A percentile compares a stretch with the other conserved stretches of the same genome.
Conservation (phyloP, 2,113 vertebrate species). For the Taurulus bubalis region DNA sequence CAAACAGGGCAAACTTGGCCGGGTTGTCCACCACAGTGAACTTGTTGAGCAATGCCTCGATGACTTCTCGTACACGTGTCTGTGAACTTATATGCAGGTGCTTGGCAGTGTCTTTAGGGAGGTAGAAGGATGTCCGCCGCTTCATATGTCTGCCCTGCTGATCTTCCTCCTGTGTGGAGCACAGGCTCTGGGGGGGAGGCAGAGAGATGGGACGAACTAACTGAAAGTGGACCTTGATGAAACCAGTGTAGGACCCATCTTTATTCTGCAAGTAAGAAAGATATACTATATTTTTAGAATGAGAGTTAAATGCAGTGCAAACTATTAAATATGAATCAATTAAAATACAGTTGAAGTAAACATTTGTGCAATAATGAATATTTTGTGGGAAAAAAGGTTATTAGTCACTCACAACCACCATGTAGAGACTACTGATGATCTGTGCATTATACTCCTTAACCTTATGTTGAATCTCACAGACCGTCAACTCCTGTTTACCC, state of each 20-base stretch:
- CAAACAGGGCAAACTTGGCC: slow-evolving; percentile 95
- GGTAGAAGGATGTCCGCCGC: slow-evolving; percentile 95
- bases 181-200: slow-evolving; percentile 84
- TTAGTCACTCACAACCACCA: slow-evolving; percentile 88
- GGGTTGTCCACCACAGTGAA: slow-evolving; percentile 96
- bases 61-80: slow-evolving; percentile 92
- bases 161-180: slow-evolving; percentile 73
- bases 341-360: background rate
- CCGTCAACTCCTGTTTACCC: slow-evolving; percentile 86
- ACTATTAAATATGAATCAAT: background rate
- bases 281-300: slow-evolving; percentile 2
- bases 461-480: slow-evolving; percentile 89
- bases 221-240: slow-evolving; percentile 97
- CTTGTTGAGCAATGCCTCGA: slow-evolving; percentile 94
- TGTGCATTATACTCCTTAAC: slow-evolving; percentile 95
- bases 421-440: slow-evolving; percentile 95
- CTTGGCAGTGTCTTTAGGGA: slow-evolving; percentile 93
- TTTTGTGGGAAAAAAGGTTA: too few species aligned
- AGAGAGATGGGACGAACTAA: slow-evolving; percentile 92
- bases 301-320: background rate
- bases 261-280: slow-evolving; percentile 85
- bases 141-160: slow-evolving; percentile 77
- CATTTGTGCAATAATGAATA: background rate
- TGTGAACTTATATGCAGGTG: slow-evolving; percentile 93
- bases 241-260: slow-evolving; percentile 94